These are phyloP conservation scores for Andinoacara biseriatus DNA, from an alignment of 2,113 vertebrate species.

Conservation along the genomic window DNA sequence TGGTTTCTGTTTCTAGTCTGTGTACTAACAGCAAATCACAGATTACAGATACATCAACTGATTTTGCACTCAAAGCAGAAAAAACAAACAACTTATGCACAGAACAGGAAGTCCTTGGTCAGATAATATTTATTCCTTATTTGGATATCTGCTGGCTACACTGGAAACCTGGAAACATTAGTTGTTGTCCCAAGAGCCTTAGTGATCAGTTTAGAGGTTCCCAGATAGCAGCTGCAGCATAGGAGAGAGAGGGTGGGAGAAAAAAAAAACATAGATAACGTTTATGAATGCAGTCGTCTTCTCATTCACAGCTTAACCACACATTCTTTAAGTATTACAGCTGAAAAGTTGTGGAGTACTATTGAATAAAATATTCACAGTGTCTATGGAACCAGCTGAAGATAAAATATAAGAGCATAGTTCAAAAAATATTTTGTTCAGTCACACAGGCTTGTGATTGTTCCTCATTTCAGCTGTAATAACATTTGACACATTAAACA, in stretches of 20 bases:
- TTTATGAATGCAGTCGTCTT: neutral
- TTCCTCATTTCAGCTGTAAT: neutral
- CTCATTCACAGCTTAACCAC: neutral
- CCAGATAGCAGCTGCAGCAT: neutral
- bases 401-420: neutral
- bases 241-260: neutral
- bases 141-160: neutral
- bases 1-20: neutral
- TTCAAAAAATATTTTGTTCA: neutral
- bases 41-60: neutral
- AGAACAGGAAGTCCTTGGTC: neutral
- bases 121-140: neutral
- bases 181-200: too few relatives aligned
- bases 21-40: neutral
- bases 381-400: neutral
- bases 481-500: too few relatives aligned
- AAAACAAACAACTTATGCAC: neutral
- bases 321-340: rapidly evolving
- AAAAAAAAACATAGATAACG: neutral
- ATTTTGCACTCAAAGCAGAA: neutral
- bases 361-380: neutral
- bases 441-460: neutral
- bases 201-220: too few relatives aligned
- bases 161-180: neutral
- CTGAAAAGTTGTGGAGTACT: neutral